Evolutionary conservation across 2,888 invertebrate genomes (phyloP), one percentile per base, ranked within the genome.

Genomic region (Candidula unifasciata): DNA sequence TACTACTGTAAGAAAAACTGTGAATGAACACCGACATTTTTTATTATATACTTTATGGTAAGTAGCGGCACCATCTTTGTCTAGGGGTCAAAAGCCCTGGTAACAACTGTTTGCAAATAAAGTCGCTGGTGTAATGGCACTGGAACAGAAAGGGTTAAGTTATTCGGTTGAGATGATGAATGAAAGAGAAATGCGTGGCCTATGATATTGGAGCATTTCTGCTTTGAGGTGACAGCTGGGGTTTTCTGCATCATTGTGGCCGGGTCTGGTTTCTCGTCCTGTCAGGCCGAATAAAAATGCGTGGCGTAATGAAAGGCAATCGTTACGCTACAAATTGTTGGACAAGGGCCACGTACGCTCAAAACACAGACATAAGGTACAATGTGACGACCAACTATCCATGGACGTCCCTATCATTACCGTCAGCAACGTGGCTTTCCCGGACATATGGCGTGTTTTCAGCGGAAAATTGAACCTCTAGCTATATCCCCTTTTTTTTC

Each of bases 391-490:
- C n/a, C n/a, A 33, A 60, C 8, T 35, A 37, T 54, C 64, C 3
- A 64, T n/a, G 27, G 10, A 60, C 78, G 33, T 64, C 10, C 3
- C 64, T 64, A 33, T 78, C 78, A 78, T 78, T 78, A 30, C 35
- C 37, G 35, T 69, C 69, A 33, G 16, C 69, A 33, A 8, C 37
- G n/a, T 6, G 8, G 27, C 27, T 24, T n/a, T 24, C 24, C n/a
- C 6, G 60, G 18, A 33, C 80, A 80, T 80, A 33, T 80, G 80
- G 80, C 68, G 52, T 71, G 24, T 21, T 74, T 71, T 71, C 30
- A 69, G 33, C n/a, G 57, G 57, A 71, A 81, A 71, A 71, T 81
- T 81, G 71, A 30, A 69, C 54, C 57, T 16, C 73, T 21, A 71
- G 24, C 57, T 52, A 2, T 44, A 44, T 66, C 68, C 80, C 52